phyloP scores from a whole-genome alignment of 2,797 vertebrate genomes.

The Acipenser transmontanus region DNA sequence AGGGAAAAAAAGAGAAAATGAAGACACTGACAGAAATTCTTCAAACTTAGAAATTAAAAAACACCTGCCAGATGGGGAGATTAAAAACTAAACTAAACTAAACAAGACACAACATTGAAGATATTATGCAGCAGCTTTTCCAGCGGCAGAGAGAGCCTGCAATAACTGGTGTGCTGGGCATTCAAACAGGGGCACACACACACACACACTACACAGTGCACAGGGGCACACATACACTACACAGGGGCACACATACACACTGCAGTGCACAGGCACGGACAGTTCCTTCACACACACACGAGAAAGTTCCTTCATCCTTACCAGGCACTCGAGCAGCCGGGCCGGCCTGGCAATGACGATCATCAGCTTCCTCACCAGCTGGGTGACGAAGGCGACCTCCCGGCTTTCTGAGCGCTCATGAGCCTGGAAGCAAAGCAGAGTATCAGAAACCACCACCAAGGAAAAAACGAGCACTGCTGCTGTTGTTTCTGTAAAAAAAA shows the following conservation, averaged over 20 bases:
- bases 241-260: too few relatives aligned
- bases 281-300: neutral
- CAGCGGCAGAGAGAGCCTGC: too few relatives aligned
- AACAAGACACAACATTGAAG: too few relatives aligned
- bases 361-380: slow-evolving; percentile 88
- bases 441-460: too few relatives aligned
- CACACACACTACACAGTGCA: slow-evolving; percentile 3
- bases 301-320: slow-evolving; percentile 43
- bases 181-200: too few relatives aligned
- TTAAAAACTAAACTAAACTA: too few relatives aligned
- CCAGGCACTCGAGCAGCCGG: slow-evolving; percentile 91
- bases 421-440: slow-evolving; percentile 55
- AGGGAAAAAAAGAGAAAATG: slow-evolving; percentile 11
- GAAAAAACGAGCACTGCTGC: too few relatives aligned
- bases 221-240: neutral
- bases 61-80: too few relatives aligned
- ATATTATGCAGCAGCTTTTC: too few relatives aligned
- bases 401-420: slow-evolving; percentile 88
- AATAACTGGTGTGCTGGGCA: too few relatives aligned
- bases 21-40: slow-evolving; percentile 2
- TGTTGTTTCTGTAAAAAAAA: too few relatives aligned
- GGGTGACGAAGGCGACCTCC: slow-evolving; percentile 89
- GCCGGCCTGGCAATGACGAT: slow-evolving; percentile 90
- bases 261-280: neutral
- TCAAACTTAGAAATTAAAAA: neutral